Percentiles rank a stretch among this genome's conserved stretches.
Conservation (phyloP, 2,888 invertebrate genomes). For the Syrphus vitripennis region DNA sequence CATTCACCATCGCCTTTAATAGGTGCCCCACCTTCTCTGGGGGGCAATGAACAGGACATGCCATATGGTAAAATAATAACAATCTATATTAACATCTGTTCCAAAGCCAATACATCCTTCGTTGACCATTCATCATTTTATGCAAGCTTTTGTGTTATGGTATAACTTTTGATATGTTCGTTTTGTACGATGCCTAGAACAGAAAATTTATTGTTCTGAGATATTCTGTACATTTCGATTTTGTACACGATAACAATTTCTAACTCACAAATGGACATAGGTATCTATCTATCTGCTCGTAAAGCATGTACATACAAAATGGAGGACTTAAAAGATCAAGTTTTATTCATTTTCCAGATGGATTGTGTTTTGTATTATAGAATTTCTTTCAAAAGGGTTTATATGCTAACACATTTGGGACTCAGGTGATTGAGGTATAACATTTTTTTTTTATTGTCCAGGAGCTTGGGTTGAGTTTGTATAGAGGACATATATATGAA, state of each 20-base stretch:
- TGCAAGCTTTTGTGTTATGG: constrained; percentile 4
- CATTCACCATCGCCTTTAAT: neutral
- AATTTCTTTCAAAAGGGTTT: neutral
- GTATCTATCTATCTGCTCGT: no score
- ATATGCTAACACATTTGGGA: neutral
- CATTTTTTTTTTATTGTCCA: neutral
- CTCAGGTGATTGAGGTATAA: constrained; percentile 7
- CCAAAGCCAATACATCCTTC: neutral
- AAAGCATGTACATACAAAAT: no score
- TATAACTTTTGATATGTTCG: neutral
- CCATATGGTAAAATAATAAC: constrained; percentile 2
- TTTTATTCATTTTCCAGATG: constrained; percentile 27
- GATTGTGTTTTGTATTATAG: constrained; percentile 1
- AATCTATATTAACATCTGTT: constrained; percentile 20
- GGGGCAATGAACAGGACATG: constrained; percentile 1
- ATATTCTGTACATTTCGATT: constrained; percentile 11
- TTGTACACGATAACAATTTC: neutral
- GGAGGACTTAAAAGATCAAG: constrained; percentile 11
- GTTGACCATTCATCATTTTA: neutral
- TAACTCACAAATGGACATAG: neutral
- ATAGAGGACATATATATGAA: no score
- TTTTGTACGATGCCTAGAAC: neutral
- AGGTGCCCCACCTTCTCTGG: neutral
- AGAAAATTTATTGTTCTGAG: constrained; percentile 7
- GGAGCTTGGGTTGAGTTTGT: neutral